phyloP scores from a whole-genome alignment of 2,888 invertebrate species.

The Ceraclea dissimilis region DNA sequence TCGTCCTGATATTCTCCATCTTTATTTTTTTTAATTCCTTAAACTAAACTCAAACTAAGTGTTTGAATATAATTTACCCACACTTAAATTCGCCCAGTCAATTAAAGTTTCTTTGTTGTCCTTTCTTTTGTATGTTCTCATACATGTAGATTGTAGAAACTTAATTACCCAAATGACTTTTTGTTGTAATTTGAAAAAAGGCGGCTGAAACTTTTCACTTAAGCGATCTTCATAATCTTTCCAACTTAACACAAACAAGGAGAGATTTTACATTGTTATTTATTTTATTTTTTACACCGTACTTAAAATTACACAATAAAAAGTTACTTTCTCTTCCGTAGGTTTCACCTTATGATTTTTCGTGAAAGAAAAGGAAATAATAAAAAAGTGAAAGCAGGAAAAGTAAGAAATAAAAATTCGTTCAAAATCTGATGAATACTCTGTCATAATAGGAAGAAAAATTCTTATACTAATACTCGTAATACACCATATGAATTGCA shows the following conservation, averaged over 20 bases:
- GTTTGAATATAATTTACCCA: no score
- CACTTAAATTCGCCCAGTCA: no score
- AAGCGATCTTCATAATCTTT: not conserved
- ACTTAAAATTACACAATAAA: not conserved
- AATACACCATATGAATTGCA: no score
- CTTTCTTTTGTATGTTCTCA: no score
- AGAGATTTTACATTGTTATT: not conserved
- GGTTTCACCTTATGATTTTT: not conserved
- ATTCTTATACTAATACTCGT: no score
- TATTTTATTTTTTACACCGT: not conserved
- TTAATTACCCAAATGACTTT: no score
- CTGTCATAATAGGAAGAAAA: not conserved
- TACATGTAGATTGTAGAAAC: no score
- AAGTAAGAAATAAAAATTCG: not conserved
- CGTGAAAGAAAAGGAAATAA: not conserved
- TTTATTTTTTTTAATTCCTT: no score
- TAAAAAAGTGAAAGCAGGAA: not conserved
- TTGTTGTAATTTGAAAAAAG: no score
- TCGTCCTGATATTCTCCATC: no score
- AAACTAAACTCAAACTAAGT: no score
- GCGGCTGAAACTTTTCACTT: not conserved
- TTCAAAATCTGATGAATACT: not conserved
- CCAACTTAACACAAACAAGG: not conserved
- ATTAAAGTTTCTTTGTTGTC: no score
- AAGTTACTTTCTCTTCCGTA: not conserved